Percentiles rank a stretch among this genome's conserved stretches.
Evolutionary conservation across 2,113 vertebrate genomes (phyloP).

Genomic region (Talpa occidentalis): DNA sequence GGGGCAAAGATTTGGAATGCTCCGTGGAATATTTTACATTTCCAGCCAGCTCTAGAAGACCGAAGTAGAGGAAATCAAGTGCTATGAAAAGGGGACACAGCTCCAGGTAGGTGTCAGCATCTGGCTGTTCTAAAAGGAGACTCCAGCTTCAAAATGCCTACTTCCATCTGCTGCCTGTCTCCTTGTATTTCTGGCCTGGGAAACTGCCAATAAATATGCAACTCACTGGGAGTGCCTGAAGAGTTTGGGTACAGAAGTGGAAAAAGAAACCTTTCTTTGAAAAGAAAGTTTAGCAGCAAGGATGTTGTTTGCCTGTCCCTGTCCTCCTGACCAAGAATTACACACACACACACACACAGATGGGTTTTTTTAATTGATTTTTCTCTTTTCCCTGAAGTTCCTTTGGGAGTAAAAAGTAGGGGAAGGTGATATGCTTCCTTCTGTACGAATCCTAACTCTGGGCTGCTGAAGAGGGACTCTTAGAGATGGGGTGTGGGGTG

Average conservation of each 20-base stretch:
- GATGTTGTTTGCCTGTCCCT: not conserved
- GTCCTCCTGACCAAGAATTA: not conserved
- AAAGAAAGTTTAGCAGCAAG: conserved; percentile 13
- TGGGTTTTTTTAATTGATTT: not conserved
- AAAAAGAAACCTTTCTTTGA: conserved; percentile 31
- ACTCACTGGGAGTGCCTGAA: not conserved
- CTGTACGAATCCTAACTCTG: not conserved
- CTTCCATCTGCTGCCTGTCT: not conserved
- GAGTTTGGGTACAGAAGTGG: conserved; percentile 13
- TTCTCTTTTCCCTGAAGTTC: not conserved
- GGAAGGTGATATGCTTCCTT: not conserved
- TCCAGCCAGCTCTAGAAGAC: conserved; percentile 22
- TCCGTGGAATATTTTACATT: conserved; percentile 7
- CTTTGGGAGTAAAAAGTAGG: not conserved
- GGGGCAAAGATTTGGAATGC: conserved; percentile 58
- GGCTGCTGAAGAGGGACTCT: not conserved
- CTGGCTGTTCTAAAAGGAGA: not conserved
- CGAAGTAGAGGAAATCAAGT: conserved; percentile 27
- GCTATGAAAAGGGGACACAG: not conserved
- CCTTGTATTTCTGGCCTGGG: not conserved
- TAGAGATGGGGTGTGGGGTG: not conserved
- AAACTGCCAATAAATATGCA: not conserved
- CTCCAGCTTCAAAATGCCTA: not conserved
- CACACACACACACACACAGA: not conserved
- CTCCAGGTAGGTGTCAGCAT: conserved; percentile 57